A percentile compares a stretch with the other conserved stretches of the same genome.
These are phyloP conservation scores for Moxostoma hubbsi DNA, from an alignment of 2,797 vertebrate genomes.

Conservation along the genomic window DNA sequence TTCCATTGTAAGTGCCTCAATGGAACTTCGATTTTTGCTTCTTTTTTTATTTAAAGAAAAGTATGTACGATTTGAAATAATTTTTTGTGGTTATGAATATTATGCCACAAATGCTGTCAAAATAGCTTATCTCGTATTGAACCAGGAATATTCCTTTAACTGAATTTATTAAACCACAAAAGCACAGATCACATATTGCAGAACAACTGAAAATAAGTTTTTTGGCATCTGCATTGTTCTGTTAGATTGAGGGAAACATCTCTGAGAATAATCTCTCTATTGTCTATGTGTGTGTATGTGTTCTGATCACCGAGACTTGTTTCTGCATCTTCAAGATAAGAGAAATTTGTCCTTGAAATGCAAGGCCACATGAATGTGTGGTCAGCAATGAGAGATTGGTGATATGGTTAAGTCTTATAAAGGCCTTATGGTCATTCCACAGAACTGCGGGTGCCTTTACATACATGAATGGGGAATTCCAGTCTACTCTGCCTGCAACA, in stretches of 20 bases:
- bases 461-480: conserved; percentile 37
- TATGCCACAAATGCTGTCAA: too few species aligned
- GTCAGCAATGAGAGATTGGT: conserved; percentile 45
- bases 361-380: conserved; percentile 29
- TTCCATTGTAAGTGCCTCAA: too few species aligned
- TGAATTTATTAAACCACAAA: too few species aligned
- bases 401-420: conserved; percentile 25
- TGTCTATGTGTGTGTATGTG: conserved; percentile 1
- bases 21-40: too few species aligned
- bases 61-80: too few species aligned
- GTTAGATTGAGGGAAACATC: neutral
- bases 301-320: conserved; percentile 8
- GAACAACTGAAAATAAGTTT: neutral
- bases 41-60: too few species aligned
- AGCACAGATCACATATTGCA: neutral
- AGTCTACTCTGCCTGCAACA: conserved; percentile 27
- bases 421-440: conserved; percentile 21
- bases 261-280: neutral
- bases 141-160: too few species aligned
- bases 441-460: conserved; percentile 32
- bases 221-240: neutral
- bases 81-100: too few species aligned
- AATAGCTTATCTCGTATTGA: too few species aligned
- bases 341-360: conserved; percentile 24
- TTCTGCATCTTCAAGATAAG: conserved; percentile 14